Conservation (phyloP, 2,888 invertebrate species). For the Acanthopleura granulata region DNA sequence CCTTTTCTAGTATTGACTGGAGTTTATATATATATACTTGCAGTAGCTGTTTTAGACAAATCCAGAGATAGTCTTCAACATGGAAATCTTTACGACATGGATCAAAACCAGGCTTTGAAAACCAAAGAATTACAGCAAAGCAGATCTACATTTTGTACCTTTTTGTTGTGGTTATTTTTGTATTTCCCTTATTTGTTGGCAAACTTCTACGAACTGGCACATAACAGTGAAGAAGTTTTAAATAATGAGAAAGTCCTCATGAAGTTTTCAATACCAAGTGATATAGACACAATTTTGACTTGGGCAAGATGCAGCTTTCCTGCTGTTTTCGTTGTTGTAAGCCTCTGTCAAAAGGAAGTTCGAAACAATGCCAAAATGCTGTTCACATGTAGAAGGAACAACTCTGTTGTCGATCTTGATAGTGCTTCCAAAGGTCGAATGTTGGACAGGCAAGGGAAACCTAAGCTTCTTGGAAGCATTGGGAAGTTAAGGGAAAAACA, state of each 20-base stretch:
- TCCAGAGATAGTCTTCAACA: background rate
- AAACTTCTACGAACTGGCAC: slow-evolving; percentile 27
- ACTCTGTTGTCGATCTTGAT: slow-evolving; percentile 53
- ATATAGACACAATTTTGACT: slow-evolving; percentile 53
- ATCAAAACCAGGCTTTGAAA: background rate
- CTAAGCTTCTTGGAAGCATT: background rate
- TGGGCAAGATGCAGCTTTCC: slow-evolving; percentile 60
- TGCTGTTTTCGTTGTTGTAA: slow-evolving; percentile 51
- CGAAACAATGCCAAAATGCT: slow-evolving; percentile 30
- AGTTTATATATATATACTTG: slow-evolving; percentile 47
- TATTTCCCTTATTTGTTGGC: background rate
- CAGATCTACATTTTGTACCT: background rate
- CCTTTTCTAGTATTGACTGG: slow-evolving; percentile 46
- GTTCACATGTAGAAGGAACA: slow-evolving; percentile 52
- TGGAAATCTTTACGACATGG: background rate
- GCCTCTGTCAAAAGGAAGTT: slow-evolving; percentile 58
- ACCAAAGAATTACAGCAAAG: background rate
- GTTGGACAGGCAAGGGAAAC: background rate
- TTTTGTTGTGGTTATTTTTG: slow-evolving; percentile 8
- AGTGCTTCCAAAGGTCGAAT: background rate
- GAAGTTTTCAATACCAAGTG: slow-evolving; percentile 47
- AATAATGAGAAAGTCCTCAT: slow-evolving; percentile 20
- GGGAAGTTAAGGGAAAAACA: background rate
- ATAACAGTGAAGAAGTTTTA: slow-evolving; percentile 23
- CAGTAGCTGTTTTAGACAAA: slow-evolving; percentile 25